Percentiles rank a stretch among this genome's conserved stretches.
Evolutionary conservation across 2,113 vertebrate genomes (phyloP).

Genomic region (Tragelaphus buxtoni): DNA sequence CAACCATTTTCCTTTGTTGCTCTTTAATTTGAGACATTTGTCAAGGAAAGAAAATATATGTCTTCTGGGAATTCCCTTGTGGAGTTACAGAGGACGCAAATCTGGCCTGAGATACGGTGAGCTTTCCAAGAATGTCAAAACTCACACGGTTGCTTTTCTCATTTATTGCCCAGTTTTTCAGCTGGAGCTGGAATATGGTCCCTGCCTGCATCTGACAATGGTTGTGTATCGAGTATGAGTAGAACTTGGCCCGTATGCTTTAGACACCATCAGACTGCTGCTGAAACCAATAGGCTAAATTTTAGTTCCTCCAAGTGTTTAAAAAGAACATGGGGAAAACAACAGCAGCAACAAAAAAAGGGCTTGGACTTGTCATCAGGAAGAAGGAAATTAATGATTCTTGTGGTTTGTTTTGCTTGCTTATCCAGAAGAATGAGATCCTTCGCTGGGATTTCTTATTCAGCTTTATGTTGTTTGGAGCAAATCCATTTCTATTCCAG

Average conservation of each 20-base stretch:
- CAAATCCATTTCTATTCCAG: background rate
- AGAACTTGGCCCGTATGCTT: background rate
- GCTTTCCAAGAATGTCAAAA: conserved; percentile 36
- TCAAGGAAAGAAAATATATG: conserved; percentile 67
- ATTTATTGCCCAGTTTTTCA: background rate
- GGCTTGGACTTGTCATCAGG: background rate
- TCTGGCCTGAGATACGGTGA: background rate
- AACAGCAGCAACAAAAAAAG: background rate
- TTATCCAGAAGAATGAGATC: background rate
- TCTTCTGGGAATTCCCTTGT: conserved; percentile 49
- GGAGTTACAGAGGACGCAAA: conserved; percentile 40
- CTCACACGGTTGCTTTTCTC: conserved; percentile 28
- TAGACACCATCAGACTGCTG: background rate
- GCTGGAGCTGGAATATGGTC: background rate
- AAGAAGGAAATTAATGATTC: background rate
- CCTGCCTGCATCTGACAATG: background rate
- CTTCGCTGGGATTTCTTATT: background rate
- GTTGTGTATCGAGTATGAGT: background rate
- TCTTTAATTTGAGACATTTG: conserved; percentile 72
- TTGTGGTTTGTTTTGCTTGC: background rate
- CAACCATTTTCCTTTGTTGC: conserved; percentile 55
- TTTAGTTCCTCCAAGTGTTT: background rate
- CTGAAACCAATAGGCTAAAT: background rate
- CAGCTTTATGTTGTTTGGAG: background rate
- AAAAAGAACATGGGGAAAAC: background rate